Percentiles rank a stretch among this genome's conserved stretches.
phyloP scores from a whole-genome alignment of 1,140 invertebrate species.

The Bombus confusus region DNA sequence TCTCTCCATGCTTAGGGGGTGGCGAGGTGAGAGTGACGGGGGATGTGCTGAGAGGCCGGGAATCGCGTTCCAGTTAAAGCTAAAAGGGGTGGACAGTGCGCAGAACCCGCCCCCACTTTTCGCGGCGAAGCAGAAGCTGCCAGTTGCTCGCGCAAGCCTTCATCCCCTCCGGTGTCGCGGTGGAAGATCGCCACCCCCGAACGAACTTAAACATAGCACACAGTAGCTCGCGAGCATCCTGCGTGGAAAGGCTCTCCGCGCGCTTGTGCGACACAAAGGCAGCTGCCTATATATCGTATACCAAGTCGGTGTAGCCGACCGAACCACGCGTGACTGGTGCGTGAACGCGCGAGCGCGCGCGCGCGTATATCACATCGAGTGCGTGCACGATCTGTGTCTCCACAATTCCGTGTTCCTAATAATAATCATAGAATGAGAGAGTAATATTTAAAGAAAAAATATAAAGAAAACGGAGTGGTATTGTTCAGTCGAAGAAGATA shows the following conservation, averaged over 20 bases:
- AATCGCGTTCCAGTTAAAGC: conserved; percentile 70
- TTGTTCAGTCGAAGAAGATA: conserved; percentile 22
- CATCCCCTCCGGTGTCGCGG: conserved; percentile 71
- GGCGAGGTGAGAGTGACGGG: conserved; percentile 61
- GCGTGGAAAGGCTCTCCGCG: conserved; percentile 74
- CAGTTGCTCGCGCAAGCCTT: conserved; percentile 74
- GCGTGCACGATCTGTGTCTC: conserved; percentile 16
- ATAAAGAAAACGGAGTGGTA: conserved; percentile 4
- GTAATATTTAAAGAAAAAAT: background rate
- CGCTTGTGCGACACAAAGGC: conserved; percentile 49
- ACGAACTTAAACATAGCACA: conserved; percentile 79
- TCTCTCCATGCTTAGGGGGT: conserved; percentile 34
- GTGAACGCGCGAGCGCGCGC: conserved; percentile 56
- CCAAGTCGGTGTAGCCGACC: conserved; percentile 14
- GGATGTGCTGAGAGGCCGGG: conserved; percentile 73
- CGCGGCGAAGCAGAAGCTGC: conserved; percentile 74
- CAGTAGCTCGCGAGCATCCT: conserved; percentile 81
- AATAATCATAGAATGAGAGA: background rate
- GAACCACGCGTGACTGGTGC: conserved; percentile 58
- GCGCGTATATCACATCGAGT: conserved; percentile 54
- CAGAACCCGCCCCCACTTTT: conserved; percentile 82
- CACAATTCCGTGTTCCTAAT: background rate
- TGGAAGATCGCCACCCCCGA: conserved; percentile 75
- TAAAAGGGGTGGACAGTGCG: conserved; percentile 81
- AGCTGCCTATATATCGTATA: conserved; percentile 32